These are phyloP conservation scores for Siderastrea siderea DNA, from an alignment of 92 coral and sea anemone species.

Conservation along the genomic window DNA sequence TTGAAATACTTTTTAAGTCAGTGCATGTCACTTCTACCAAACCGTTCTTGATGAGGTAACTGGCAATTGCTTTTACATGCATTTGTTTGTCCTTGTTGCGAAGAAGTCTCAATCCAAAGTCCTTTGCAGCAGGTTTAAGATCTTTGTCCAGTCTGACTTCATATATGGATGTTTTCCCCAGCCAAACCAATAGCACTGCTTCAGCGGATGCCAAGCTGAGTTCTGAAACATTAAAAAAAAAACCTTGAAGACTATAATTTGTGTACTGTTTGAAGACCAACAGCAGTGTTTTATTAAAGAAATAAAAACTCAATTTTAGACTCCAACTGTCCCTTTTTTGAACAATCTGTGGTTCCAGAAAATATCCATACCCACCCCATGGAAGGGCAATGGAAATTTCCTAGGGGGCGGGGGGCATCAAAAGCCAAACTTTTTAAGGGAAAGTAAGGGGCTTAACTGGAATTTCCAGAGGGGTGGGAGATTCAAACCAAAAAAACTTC, in stretches of 20 bases:
- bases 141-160: conserved; percentile 62
- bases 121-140: conserved; percentile 56
- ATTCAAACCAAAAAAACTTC: too few relatives aligned
- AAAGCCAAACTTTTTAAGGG: too few relatives aligned
- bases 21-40: conserved; percentile 40
- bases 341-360: neutral
- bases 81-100: conserved; percentile 11
- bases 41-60: conserved; percentile 15
- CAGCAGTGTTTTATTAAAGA: neutral
- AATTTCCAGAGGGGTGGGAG: too few relatives aligned
- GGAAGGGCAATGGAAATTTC: too few relatives aligned
- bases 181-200: conserved; percentile 57
- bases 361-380: too few relatives aligned
- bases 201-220: conserved; percentile 52
- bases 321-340: neutral
- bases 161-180: conserved; percentile 39
- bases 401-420: too few relatives aligned
- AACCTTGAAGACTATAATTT: neutral
- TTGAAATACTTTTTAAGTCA: conserved; percentile 45
- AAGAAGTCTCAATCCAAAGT: conserved; percentile 49
- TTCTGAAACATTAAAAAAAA: conserved; percentile 32
- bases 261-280: neutral
- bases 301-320: too few relatives aligned
- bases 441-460: too few relatives aligned
- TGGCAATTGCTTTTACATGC: conserved; percentile 54